phyloP scores from a whole-genome alignment of 2,888 invertebrate genomes.

The Smittia sp. region DNA sequence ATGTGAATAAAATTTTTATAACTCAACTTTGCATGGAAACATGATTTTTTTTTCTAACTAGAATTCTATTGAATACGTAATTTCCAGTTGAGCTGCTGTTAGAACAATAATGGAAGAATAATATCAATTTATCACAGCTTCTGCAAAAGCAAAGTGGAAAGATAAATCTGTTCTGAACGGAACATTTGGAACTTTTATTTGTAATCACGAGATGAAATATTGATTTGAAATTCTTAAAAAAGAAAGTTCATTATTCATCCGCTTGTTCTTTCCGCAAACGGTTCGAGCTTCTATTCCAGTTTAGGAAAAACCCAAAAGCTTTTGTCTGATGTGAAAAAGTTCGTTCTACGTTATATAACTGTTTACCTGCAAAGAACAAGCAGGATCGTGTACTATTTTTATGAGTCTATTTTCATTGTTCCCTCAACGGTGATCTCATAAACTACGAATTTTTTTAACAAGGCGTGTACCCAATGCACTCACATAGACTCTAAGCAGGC shows the following conservation, averaged over 20 bases:
- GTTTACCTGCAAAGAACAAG: background rate
- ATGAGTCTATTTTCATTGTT: background rate
- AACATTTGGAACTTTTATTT: constrained; percentile 8
- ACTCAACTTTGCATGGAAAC: background rate
- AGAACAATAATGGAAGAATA: constrained; percentile 12
- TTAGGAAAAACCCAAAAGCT: too few relatives aligned
- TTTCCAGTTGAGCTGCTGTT: background rate
- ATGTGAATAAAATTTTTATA: too few relatives aligned
- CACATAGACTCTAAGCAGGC: too few relatives aligned
- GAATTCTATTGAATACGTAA: background rate
- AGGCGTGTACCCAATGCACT: too few relatives aligned
- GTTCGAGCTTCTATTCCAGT: too few relatives aligned
- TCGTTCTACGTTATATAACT: too few relatives aligned
- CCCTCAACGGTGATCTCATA: background rate
- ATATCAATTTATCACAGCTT: background rate
- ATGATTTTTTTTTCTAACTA: background rate
- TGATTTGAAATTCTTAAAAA: background rate
- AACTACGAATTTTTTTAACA: background rate
- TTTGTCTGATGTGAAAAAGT: too few relatives aligned
- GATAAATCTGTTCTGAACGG: background rate
- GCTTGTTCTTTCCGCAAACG: background rate
- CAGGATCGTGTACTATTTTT: background rate
- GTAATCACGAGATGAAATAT: constrained; percentile 9
- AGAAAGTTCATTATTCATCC: background rate
- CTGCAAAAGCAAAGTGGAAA: background rate